A percentile compares a stretch with the other conserved stretches of the same genome.
phyloP scores from a whole-genome alignment of 1,140 invertebrate genomes.

The Ditylenchus dipsaci region DNA sequence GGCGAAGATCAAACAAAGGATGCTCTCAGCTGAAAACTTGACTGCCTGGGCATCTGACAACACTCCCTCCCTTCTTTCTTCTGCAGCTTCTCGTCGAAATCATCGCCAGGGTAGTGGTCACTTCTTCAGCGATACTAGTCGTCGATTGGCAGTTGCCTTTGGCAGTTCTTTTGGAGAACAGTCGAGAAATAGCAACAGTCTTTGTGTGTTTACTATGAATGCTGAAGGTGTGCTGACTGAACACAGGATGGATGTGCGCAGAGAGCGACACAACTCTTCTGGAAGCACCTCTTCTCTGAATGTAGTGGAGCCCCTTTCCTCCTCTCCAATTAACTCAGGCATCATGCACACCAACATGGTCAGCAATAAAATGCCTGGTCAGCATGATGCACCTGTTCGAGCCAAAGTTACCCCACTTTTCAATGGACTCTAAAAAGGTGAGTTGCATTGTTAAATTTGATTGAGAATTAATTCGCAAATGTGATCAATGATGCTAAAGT shows the following conservation, averaged over 20 bases:
- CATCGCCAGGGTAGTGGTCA: background rate
- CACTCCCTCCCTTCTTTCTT: constrained; percentile 29
- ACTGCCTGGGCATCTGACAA: constrained; percentile 55
- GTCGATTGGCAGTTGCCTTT: constrained; percentile 17
- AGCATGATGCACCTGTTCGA: constrained; percentile 29
- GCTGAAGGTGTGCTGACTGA: constrained; percentile 34
- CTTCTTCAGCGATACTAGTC: constrained; percentile 5
- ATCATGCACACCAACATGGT: background rate
- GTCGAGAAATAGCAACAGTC: constrained; percentile 8
- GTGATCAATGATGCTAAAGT: no score
- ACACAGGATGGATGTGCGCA: constrained; percentile 23
- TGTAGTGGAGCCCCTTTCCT: constrained; percentile 11
- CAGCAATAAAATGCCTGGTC: background rate
- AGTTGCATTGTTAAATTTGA: background rate
- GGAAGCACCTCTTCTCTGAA: constrained; percentile 19
- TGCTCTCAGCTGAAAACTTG: constrained; percentile 53
- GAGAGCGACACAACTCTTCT: constrained; percentile 17
- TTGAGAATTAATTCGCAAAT: no score
- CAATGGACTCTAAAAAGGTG: constrained; percentile 28
- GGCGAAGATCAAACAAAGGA: constrained; percentile 49
- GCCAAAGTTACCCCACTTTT: constrained; percentile 10
- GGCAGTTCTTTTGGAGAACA: background rate
- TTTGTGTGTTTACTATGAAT: constrained; percentile 38
- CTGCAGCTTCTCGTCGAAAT: constrained; percentile 2
- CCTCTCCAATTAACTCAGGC: constrained; percentile 7